Conservation (phyloP, 1,140 invertebrate genomes). For the Drosophila pseudoobscura region DNA sequence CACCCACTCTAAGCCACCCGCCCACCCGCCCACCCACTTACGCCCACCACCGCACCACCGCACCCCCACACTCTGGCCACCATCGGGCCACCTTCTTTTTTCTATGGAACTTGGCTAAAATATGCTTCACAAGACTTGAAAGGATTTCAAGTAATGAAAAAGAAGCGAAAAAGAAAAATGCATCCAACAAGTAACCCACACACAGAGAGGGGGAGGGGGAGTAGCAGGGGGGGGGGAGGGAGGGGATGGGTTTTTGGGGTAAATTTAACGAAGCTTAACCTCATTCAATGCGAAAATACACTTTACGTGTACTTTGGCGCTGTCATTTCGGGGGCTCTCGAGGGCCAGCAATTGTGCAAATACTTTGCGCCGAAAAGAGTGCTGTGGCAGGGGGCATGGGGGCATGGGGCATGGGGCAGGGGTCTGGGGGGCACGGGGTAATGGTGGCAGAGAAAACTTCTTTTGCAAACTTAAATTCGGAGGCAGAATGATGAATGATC, state of each 20-base stretch:
- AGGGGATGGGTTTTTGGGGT: neutral
- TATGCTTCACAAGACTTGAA: conserved; percentile 75
- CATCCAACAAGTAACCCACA: conserved; percentile 43
- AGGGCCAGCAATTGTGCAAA: conserved; percentile 78
- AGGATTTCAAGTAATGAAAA: conserved; percentile 77
- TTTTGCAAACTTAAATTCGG: conserved; percentile 66
- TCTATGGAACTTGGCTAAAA: conserved; percentile 68
- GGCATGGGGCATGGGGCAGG: neutral
- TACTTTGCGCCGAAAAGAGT: conserved; percentile 58
- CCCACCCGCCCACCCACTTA: neutral
- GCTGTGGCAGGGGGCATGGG: conserved; percentile 5
- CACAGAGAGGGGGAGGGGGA: neutral
- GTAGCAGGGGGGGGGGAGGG: neutral
- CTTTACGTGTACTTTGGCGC: conserved; percentile 78
- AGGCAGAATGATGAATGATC: conserved; percentile 71
- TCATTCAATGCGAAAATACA: conserved; percentile 80
- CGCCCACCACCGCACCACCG: neutral
- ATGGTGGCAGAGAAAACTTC: conserved; percentile 23
- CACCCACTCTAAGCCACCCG: neutral
- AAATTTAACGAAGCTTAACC: conserved; percentile 81
- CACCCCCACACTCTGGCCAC: neutral
- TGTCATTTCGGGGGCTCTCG: conserved; percentile 73
- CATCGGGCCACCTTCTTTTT: conserved; percentile 48
- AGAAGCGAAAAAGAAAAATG: conserved; percentile 47
- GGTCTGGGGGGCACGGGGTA: too few species aligned